These are phyloP conservation scores for Rhorus exstirpatorius DNA, from an alignment of 2,888 invertebrate species.

Conservation along the genomic window DNA sequence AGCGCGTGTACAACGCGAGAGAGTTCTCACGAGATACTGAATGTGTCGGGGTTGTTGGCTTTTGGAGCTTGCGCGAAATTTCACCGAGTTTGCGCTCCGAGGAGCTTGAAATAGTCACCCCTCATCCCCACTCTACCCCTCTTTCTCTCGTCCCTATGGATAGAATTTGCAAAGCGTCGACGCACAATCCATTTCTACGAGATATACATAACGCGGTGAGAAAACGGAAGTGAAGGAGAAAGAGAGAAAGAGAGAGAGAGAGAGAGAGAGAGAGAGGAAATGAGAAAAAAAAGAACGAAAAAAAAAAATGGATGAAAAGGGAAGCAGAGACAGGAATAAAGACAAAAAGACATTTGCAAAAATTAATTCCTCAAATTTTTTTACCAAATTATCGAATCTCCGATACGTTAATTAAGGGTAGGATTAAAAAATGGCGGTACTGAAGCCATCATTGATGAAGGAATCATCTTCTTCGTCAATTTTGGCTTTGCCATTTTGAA, in stretches of 20 bases:
- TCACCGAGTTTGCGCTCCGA: conserved; percentile 71
- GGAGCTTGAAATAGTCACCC: conserved; percentile 6
- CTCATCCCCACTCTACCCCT: not conserved
- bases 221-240: conserved; percentile 6
- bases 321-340: not conserved
- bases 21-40: conserved; percentile 68
- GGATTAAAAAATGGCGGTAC: too few species aligned
- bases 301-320: not conserved
- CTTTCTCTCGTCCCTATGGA: conserved; percentile 17
- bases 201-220: conserved; percentile 33
- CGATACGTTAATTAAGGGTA: too few species aligned
- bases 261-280: not conserved
- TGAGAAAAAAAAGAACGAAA: not conserved
- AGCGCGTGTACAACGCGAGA: conserved; percentile 57
- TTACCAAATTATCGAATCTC: too few species aligned
- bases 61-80: conserved; percentile 73
- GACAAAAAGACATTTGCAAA: not conserved
- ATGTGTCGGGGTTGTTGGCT: conserved; percentile 50
- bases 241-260: not conserved
- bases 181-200: conserved; percentile 66
- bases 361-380: too few species aligned
- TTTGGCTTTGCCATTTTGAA: too few species aligned
- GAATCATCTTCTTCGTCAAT: too few species aligned
- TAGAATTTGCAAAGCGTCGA: conserved; percentile 60
- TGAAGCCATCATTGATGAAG: too few species aligned